Base-by-base conservation (phyloP, 2,888 invertebrate species). In the Lasius fuliginosus region DNA sequence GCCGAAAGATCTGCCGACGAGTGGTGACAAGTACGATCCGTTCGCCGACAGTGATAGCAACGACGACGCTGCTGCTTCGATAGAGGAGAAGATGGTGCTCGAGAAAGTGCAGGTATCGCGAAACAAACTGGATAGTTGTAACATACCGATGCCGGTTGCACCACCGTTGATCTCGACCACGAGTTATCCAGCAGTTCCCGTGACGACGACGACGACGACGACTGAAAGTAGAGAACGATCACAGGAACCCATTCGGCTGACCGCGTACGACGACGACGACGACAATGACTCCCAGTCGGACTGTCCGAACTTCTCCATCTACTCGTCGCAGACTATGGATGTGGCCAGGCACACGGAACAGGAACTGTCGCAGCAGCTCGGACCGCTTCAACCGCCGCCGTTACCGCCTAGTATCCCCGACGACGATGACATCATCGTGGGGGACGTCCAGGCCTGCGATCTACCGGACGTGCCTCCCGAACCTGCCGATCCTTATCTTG, bases 231-330 rank as follows among this genome's bases (percentile, higher is more conserved):
- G 60, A 15, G 74, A 79, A 15, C 77, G 33, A 3, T 11, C 18
- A 2, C 49, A 53, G 12, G 79, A 84, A n/a, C 27, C 82, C 0
- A 86, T 94, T 27, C 91, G 93, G 9, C 77, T 94, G n/a, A 91
- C 94, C 0, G 93, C 93, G 1, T 94, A 94, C 68, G 94, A 95
- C 15, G 94, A 95, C 18, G 94, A 96, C 23, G 94, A 94, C 5
- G 94, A 95, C 15, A 95, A 96, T 3, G 95, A 95, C 84, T 95
- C 95, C 1, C 96, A 96, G 85, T 97, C 97, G 0, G 97, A 97
- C 90, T 98, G 98, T 94, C 98, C 98, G 5, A 98, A 98, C 94
- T 98, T 98, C 94, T 97, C 97, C 15, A 97, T 98, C 88, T 98
- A 98, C 95, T 98, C 98, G 0, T 97, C 97, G 11, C 97, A 97